Evolutionary conservation across 1,140 invertebrate genomes (phyloP).

Genomic region (Dinothrombium tinctorium): DNA sequence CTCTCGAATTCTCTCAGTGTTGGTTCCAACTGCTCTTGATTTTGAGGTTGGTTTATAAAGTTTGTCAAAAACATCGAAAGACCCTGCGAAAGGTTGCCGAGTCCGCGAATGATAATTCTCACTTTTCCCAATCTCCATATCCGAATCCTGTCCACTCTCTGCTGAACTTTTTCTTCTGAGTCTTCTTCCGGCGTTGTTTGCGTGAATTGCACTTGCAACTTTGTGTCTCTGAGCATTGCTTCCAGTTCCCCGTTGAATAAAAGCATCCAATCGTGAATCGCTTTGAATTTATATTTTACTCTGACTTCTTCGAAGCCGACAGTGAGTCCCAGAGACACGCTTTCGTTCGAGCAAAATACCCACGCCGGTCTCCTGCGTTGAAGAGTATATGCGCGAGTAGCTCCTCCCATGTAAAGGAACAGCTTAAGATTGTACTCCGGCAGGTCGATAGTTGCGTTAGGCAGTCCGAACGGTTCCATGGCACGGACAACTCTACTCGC

Average conservation of each 20-base stretch:
- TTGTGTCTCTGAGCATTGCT: conserved; percentile 13
- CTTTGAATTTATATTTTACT: conserved; percentile 15
- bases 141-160: conserved; percentile 13
- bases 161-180: conserved; percentile 10
- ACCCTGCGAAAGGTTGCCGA: conserved; percentile 15
- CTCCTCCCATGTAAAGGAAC: conserved; percentile 15
- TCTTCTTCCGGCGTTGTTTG: conserved; percentile 12
- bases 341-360: conserved; percentile 16
- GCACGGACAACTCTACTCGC: conserved; percentile 14
- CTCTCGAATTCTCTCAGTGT: conserved; percentile 7
- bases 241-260: conserved; percentile 18
- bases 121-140: conserved; percentile 17
- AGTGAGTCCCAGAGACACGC: conserved; percentile 16
- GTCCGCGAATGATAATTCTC: conserved; percentile 13
- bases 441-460: conserved; percentile 16
- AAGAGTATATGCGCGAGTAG: conserved; percentile 15
- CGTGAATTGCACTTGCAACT: conserved; percentile 16
- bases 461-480: conserved; percentile 12
- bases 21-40: conserved; percentile 6
- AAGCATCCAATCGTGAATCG: conserved; percentile 16
- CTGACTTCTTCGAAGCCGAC: conserved; percentile 15
- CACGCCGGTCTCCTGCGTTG: conserved; percentile 14
- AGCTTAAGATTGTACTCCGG: conserved; percentile 15
- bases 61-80: conserved; percentile 4
- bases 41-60: background rate